Base-by-base conservation (phyloP, 2,888 invertebrate species). In the Eristalinus aeneus region DNA sequence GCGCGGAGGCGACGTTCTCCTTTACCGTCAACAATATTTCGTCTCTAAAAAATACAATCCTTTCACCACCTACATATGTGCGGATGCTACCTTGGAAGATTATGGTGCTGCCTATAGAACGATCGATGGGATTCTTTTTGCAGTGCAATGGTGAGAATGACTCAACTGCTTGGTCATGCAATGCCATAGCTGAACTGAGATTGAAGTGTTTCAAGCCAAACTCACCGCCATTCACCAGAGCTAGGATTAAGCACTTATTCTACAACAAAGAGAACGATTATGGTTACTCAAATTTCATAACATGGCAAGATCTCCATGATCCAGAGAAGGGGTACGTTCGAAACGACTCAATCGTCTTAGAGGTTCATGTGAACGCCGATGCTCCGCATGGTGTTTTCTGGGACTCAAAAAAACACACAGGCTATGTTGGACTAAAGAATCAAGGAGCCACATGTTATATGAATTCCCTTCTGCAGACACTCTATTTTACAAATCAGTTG, bases 391-490 rank as follows among this genome's bases (percentile, higher is more conserved):
- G 97, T 16, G 96, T 96, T 6, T 97, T 98, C 58, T 99, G 99
- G 99, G 99, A 99, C 93, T 99, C 99, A 32, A 99, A 99, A 93
- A 98, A 98, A 92, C 98, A 99, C 92, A 99, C 98, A 2, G 95
- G 96, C 88, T 96, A 94, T 91, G 94, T 94, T 93, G 99, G 99
- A 65, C 94, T 99, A 75, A 99, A 99, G 93, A 99, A 99, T 93
- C 99, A 99, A 93, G 99, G 99, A 69, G 99, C 99, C 63, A 99
- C 99, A 0, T 99, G 99, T 93, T 99, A 99, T 92, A 99, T 99
- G 99, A 99, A 99, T 92, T 99, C 99, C 0, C 94, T 99, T 87
- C 94, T 99, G 69, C 99, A 99, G 93, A 99, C 99, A 0, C 94
- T 99, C 61, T 99, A 98, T 93, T 99, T 99, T 93, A 99, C 99